phyloP scores from a whole-genome alignment of 1,140 invertebrate genomes.

The Trachymyrmex septentrionalis region DNA sequence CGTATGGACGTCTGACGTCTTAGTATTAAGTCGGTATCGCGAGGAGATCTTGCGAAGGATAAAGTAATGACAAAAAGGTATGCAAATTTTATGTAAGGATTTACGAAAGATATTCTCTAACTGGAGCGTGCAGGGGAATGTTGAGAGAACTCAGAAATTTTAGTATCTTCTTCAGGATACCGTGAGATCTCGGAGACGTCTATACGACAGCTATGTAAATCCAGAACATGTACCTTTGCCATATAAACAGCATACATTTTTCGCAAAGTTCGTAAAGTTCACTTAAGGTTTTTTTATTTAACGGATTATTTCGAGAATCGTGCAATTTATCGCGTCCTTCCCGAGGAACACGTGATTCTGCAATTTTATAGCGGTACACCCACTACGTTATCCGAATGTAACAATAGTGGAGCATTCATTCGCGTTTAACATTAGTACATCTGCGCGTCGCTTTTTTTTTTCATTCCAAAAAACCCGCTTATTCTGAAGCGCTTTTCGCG shows the following conservation, averaged over 20 bases:
- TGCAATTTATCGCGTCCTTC: not conserved
- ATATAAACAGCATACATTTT: not conserved
- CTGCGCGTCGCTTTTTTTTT: not conserved
- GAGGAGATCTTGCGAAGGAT: not conserved
- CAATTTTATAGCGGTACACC: not conserved
- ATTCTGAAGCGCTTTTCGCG: not conserved
- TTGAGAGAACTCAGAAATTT: not conserved
- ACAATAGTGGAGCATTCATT: not conserved
- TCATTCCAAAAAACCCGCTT: not conserved
- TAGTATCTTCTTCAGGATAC: not conserved
- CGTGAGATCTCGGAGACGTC: not conserved
- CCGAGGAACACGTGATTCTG: not conserved
- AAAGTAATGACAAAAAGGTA: not conserved
- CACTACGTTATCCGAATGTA: not conserved
- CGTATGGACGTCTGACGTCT: constrained; percentile 34
- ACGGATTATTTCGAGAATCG: not conserved
- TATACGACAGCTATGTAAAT: not conserved
- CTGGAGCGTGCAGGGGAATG: not conserved
- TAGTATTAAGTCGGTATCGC: constrained; percentile 15
- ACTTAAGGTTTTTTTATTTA: constrained; percentile 2
- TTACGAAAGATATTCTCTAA: not conserved
- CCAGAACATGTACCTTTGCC: not conserved
- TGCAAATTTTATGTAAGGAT: not conserved
- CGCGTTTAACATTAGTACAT: not conserved
- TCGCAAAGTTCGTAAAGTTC: not conserved